Conservation (phyloP, 2,113 vertebrate genomes). For the Mixornis gularis region DNA sequence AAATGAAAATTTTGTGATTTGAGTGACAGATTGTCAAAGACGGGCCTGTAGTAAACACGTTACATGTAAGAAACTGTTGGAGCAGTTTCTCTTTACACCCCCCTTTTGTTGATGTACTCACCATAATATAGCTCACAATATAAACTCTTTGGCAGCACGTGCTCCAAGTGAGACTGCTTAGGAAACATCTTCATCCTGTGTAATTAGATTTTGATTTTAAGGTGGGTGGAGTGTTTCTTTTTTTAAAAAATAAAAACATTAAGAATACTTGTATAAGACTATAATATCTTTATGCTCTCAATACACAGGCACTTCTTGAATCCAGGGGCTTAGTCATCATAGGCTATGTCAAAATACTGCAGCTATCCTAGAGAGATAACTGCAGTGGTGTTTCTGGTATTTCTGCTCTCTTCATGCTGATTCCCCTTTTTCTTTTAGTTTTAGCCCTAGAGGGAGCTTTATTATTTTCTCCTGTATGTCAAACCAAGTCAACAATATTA, state of each 20-base stretch:
- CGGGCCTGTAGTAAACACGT: neutral
- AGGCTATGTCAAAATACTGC: neutral
- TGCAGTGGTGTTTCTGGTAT: neutral
- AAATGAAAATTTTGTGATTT: neutral
- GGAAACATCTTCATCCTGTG: neutral
- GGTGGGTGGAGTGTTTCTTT: neutral
- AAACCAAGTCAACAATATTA: neutral
- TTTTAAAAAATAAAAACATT: neutral
- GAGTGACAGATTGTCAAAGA: neutral
- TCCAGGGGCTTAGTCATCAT: neutral
- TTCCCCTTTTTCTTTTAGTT: neutral
- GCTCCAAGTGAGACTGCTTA: neutral
- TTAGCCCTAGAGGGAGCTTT: neutral
- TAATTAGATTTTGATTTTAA: neutral
- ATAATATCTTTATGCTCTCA: neutral
- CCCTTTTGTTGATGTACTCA: neutral
- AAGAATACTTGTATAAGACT: neutral
- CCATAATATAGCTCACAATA: neutral
- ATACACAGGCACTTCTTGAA: neutral
- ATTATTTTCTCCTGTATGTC: neutral
- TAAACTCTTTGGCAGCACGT: neutral
- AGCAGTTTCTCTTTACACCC: neutral
- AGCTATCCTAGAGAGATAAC: neutral
- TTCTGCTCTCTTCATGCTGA: neutral
- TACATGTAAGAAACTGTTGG: neutral